These are phyloP conservation scores for Callyntrura sp. DNA, from an alignment of 2,888 invertebrate genomes.

Conservation along the genomic window DNA sequence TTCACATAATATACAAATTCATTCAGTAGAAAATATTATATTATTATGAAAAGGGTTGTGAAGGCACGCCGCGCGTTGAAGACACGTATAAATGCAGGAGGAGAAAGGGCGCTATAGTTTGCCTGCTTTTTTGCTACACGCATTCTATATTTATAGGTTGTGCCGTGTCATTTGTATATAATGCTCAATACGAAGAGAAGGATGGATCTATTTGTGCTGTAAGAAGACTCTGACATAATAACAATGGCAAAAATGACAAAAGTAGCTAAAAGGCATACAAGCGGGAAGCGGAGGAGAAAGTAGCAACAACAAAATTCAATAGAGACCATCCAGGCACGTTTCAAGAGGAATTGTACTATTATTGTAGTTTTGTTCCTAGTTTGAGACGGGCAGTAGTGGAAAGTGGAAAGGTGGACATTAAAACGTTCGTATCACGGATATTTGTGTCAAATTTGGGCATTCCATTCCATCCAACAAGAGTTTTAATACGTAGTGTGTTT, in stretches of 20 bases:
- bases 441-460: conserved; percentile 55
- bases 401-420: conserved; percentile 64
- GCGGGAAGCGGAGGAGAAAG: conserved; percentile 41
- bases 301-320: conserved; percentile 53
- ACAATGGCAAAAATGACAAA: conserved; percentile 49
- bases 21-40: background rate
- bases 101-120: no score
- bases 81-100: no score
- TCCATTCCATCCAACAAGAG: conserved; percentile 26
- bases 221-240: conserved; percentile 36
- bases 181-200: background rate
- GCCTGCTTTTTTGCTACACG: background rate
- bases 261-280: conserved; percentile 53
- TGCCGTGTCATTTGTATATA: background rate
- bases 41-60: background rate
- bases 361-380: conserved; percentile 5
- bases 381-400: conserved; percentile 24
- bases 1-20: background rate
- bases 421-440: conserved; percentile 61
- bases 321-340: conserved; percentile 30
- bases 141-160: background rate
- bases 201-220: background rate
- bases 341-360: conserved; percentile 20
- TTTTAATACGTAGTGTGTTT: conserved; percentile 26
- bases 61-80: background rate